Evolutionary conservation across 2,797 vertebrate species (phyloP), one percentile per base, ranked within the genome.

Genomic region (Allobates femoralis): DNA sequence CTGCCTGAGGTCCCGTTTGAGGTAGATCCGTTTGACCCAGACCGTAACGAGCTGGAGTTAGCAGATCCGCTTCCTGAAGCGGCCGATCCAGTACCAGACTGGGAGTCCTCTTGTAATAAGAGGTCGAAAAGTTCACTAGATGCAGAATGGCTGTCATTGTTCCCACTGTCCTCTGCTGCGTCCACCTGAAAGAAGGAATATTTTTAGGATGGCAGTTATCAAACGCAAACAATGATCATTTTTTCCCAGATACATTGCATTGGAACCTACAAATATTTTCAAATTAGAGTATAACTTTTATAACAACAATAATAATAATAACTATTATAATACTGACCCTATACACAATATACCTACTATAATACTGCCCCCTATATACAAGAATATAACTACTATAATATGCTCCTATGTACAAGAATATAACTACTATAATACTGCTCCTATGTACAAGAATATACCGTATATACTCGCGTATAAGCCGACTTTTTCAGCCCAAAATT

Each of bases 41-140:
- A 94, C 30, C 91, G 90, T 51, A 93, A 89, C 7, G 95, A 95
- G 75, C 88, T 91, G 60, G 93, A 91, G 1, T 93, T 93, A 87
- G 95, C 94, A 34, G 94, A 95, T 71, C 93, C 92, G 2, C 92
- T 95, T 82, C 94, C 95, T 8, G 95, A 95, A 0, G 93, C 93
- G 21, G 95, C 94, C 21, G 96, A 96, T 28, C 94, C 93, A 0
- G 94, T 92, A 79, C 94, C 93, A 0, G 91, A 94, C 30, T 90
- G 93, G 30, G 94, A 93, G 12, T 94, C 95, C 85, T 94, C 89
- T 0, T 91, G 95, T 18, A 94, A 92, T 1, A 90, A 90, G 58
- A 78, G 75, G 69, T 93, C 92, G 55, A 95, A 90, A 81, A 94
- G 91, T 81, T 94, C 95, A 41, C 93, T 92, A 75, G 94, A 92